Conservation (phyloP, 2,797 vertebrate genomes). For the Spea hammondii region DNA sequence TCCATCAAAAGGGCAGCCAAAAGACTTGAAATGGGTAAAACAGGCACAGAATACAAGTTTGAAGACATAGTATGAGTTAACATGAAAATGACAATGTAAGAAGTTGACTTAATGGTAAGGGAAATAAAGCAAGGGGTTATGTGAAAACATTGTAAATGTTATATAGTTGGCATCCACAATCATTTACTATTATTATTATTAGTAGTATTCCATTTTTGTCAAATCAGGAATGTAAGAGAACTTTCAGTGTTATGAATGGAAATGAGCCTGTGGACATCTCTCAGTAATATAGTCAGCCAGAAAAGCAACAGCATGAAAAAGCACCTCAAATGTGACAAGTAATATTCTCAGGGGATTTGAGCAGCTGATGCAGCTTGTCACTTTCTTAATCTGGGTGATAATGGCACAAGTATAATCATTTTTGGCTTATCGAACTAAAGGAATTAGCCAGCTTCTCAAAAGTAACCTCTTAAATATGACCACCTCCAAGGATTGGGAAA, state of each 20-base stretch:
- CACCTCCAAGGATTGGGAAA: conserved; percentile 2
- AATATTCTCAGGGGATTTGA: conserved; percentile 45
- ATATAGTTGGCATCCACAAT: neutral
- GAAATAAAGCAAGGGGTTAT: neutral
- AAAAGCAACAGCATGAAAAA: conserved; percentile 22
- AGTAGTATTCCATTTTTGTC: neutral
- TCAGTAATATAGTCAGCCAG: conserved; percentile 14
- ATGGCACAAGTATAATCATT: conserved; percentile 29
- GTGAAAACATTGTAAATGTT: neutral
- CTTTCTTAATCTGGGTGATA: conserved; percentile 21
- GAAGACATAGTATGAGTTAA: neutral
- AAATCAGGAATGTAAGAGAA: conserved; percentile 1
- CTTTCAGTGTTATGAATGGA: conserved; percentile 1
- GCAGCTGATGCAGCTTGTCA: conserved; percentile 28
- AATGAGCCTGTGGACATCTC: conserved; percentile 2
- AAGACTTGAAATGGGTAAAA: neutral
- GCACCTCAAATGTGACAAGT: conserved; percentile 42
- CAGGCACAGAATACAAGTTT: neutral
- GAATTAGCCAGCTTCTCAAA: neutral
- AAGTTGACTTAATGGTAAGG: neutral
- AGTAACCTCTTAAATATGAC: neutral
- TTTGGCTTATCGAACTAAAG: neutral
- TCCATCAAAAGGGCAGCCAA: neutral
- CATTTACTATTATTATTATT: neutral
- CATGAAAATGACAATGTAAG: neutral